Conservation (phyloP, 2,113 vertebrate species). For the Cyprinodon brontotheroides region DNA sequence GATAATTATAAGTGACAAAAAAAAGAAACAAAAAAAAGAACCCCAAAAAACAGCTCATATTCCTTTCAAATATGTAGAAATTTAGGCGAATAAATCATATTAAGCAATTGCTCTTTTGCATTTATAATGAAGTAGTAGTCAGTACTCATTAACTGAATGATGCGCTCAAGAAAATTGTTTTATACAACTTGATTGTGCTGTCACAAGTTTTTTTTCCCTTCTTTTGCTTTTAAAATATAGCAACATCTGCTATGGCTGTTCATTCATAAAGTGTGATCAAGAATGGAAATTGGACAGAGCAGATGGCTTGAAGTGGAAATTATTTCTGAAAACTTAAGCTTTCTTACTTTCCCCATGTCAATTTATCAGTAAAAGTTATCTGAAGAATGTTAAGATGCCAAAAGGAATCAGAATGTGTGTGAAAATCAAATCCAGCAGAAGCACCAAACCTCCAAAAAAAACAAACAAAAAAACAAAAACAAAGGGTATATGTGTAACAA, state of each 20-base stretch:
- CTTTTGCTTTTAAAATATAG: neutral
- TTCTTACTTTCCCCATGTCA: constrained; percentile 3
- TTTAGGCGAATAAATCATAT: neutral
- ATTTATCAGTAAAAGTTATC: neutral
- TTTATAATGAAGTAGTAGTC: neutral
- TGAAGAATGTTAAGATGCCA: neutral
- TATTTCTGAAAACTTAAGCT: neutral
- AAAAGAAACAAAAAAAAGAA: neutral
- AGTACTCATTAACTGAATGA: neutral
- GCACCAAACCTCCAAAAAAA: too few species aligned
- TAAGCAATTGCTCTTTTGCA: neutral
- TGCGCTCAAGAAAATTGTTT: neutral
- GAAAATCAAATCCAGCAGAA: neutral
- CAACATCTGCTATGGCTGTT: neutral
- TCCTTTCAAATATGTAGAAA: neutral
- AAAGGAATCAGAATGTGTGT: neutral
- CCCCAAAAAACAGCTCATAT: too few species aligned
- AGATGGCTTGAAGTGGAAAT: constrained; percentile 19
- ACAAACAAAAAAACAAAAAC: neutral
- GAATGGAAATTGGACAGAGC: neutral
- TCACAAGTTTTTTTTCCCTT: neutral
- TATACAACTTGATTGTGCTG: neutral
- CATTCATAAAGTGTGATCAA: constrained; percentile 3
- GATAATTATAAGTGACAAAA: neutral
- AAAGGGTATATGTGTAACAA: neutral